These are phyloP conservation scores for Pterocles gutturalis DNA, from an alignment of 2,113 vertebrate genomes.

Conservation along the genomic window DNA sequence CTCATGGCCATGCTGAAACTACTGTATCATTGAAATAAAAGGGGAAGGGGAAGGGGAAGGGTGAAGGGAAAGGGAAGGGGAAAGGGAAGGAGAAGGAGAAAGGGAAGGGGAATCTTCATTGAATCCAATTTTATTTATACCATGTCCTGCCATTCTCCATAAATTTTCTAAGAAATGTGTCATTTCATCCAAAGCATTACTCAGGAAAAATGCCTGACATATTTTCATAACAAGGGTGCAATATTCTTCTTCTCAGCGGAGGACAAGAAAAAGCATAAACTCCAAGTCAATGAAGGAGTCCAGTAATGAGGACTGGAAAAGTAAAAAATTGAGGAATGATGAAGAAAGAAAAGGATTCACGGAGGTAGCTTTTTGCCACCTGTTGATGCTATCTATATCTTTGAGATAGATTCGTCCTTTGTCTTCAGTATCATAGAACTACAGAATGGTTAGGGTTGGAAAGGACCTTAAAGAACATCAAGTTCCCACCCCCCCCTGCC, in stretches of 20 bases:
- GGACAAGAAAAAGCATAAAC: not conserved
- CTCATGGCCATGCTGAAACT: not conserved
- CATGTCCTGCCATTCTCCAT: not conserved
- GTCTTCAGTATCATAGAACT: not conserved
- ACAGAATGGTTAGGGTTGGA: too few species aligned
- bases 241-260: not conserved
- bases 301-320: not conserved
- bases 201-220: not conserved
- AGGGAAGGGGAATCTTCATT: not conserved
- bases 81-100: not conserved
- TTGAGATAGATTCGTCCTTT: not conserved
- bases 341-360: not conserved
- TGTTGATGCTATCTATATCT: not conserved
- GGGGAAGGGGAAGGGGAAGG: not conserved
- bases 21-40: not conserved
- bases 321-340: not conserved
- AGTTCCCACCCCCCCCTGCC: too few species aligned
- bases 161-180: not conserved
- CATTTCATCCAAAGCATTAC: not conserved
- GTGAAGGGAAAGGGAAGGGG: not conserved
- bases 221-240: not conserved
- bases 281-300: not conserved
- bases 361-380: not conserved
- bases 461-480: too few species aligned
- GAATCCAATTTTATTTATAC: not conserved